phyloP scores from a whole-genome alignment of 2,113 vertebrate species.

The Paramormyrops kingsleyae region DNA sequence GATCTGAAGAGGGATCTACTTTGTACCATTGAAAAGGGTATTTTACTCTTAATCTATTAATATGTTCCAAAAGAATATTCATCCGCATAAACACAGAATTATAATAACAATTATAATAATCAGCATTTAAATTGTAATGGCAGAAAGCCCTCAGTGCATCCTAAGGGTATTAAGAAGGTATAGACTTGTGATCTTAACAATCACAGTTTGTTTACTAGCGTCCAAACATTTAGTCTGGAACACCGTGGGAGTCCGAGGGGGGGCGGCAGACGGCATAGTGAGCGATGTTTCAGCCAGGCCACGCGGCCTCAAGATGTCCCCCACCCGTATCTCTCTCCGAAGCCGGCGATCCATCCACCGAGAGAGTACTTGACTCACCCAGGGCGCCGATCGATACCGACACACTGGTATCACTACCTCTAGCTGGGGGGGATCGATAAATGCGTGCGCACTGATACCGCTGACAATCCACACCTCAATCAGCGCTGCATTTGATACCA shows the following conservation, averaged over 20 bases:
- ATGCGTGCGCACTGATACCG: conserved; percentile 1
- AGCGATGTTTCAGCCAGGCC: not conserved
- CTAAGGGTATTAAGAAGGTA: not conserved
- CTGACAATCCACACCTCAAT: conserved; percentile 23
- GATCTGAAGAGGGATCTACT: not conserved
- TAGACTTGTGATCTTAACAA: not conserved
- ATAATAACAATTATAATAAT: not conserved
- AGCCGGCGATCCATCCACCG: not conserved
- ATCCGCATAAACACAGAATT: not conserved
- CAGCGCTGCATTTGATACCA: not conserved
- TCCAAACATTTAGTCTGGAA: not conserved
- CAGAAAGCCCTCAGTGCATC: not conserved
- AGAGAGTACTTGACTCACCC: not conserved
- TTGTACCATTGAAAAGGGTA: not conserved
- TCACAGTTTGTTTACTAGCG: not conserved
- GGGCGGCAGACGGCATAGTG: not conserved
- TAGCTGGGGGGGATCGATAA: not conserved
- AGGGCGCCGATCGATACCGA: conserved; percentile 16
- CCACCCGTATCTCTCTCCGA: not conserved
- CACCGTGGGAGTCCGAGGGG: not conserved
- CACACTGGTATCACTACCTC: conserved; percentile 2
- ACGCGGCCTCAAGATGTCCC: not conserved
- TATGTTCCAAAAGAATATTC: not conserved
- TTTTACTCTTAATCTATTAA: not conserved
- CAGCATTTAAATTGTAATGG: not conserved